Evolutionary conservation across 1,140 invertebrate genomes (phyloP), one percentile per base, ranked within the genome.

Genomic region (Tribolium madens): DNA sequence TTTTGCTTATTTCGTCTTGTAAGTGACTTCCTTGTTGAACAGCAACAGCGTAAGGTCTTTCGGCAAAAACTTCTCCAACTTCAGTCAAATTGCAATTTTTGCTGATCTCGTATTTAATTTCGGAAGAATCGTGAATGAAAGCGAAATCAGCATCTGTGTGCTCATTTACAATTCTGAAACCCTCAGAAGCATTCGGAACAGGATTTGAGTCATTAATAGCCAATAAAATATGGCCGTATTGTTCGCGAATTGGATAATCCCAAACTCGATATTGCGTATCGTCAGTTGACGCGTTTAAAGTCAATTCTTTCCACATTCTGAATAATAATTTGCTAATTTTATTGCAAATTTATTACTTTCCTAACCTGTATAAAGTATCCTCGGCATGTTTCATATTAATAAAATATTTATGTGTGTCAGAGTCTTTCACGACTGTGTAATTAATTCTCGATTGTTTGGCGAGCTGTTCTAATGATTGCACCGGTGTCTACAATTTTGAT

Each of bases 171-270:
- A 92, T 93, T 77, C 87, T 84, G 81, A 95, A 95, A 0, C 95
- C 95, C 76, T 92, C 92, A n/a, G 87, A 83, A 0, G 91, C 90
- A 71, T 88, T 89, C 1, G 84, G 83, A 0, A 96, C 91, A 0
- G 93, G 91, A 80, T 91, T 90, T 0, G 93, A 93, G 77, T 92
- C 91, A 68, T 94, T 92, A 50, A 97, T 96, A 14, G 95, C 93
- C 36, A 94, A 86, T 26, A 96, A 86, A 78, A 97, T 96, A 78
- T 95, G 94, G 1, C 93, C 94, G 81, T 96, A 97, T 85, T 96
- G 94, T 85, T 97, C 95, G 79, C 94, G 93, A 50, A 97, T 94
- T 0, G 95, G 96, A 86, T 97, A 97, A 83, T 97, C 95, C 96
- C 96, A 98, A 0, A 97, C 95, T 31, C 95, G 87, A 80, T 93